Evolutionary conservation across 1,140 invertebrate species (phyloP).

Genomic region (Macrocentrus cingulum): DNA sequence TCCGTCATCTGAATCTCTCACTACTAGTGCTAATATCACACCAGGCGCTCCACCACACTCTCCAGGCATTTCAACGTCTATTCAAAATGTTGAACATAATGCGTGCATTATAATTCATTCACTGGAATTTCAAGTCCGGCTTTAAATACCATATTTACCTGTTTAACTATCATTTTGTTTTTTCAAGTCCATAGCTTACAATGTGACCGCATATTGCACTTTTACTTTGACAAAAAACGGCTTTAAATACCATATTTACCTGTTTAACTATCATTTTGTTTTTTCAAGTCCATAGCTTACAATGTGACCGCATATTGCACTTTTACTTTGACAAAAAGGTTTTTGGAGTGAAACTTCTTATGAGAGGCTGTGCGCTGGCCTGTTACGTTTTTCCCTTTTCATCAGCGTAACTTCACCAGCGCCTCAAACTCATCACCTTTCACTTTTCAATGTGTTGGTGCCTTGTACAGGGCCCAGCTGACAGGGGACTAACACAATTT

Average conservation of each 20-base stretch:
- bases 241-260: slow-evolving; percentile 9
- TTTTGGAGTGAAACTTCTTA: too few relatives aligned
- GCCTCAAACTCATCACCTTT: too few relatives aligned
- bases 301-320: too few relatives aligned
- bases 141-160: slow-evolving; percentile 7
- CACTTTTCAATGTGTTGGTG: too few relatives aligned
- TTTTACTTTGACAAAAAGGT: background rate
- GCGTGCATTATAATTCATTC: slow-evolving; percentile 11
- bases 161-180: background rate
- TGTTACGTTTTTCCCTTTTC: too few relatives aligned
- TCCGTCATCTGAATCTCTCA: slow-evolving; percentile 54
- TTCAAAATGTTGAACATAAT: too few relatives aligned
- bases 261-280: background rate
- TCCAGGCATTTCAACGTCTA: slow-evolving; percentile 53
- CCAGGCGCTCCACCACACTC: slow-evolving; percentile 47
- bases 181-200: background rate
- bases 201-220: too few relatives aligned
- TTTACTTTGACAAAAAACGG: slow-evolving; percentile 16
- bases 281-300: background rate
- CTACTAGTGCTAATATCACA: slow-evolving; percentile 45
- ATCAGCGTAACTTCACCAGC: too few relatives aligned
- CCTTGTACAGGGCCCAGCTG: too few relatives aligned
- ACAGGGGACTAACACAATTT: too few relatives aligned
- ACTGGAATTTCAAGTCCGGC: slow-evolving; percentile 31
- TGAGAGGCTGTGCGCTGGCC: too few relatives aligned